phyloP scores from a whole-genome alignment of 2,113 vertebrate genomes.

The Halichoeres trimaculatus region DNA sequence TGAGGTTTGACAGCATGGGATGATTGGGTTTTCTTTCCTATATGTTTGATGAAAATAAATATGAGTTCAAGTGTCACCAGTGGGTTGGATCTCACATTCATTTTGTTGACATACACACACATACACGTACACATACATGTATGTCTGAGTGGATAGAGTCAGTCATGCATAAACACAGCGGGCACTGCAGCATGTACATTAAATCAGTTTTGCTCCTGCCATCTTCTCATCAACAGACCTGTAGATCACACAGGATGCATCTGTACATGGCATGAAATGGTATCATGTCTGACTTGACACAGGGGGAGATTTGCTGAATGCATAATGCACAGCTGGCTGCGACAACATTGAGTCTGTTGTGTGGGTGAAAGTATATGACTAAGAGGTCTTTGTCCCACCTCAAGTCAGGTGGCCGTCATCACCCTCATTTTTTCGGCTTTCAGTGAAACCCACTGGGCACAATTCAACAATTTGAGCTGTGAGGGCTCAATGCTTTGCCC shows the following conservation, averaged over 20 bases:
- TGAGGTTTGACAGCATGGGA: slow-evolving; percentile 9
- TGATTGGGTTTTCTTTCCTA: slow-evolving; percentile 1
- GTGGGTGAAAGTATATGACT: slow-evolving; percentile 1
- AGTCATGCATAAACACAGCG: slow-evolving; percentile 47
- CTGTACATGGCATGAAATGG: slow-evolving; percentile 42
- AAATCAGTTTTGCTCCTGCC: slow-evolving; percentile 43
- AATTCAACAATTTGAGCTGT: slow-evolving; percentile 4
- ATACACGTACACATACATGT: neutral
- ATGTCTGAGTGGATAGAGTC: slow-evolving; percentile 18
- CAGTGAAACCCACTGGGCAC: neutral
- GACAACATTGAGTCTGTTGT: slow-evolving; percentile 12
- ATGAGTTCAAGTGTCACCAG: slow-evolving; percentile 13
- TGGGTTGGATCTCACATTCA: slow-evolving; percentile 1
- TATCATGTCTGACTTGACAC: slow-evolving; percentile 36
- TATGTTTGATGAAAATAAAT: slow-evolving; percentile 12
- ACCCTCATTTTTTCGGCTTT: no score
- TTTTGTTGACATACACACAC: slow-evolving; percentile 4
- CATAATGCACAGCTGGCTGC: slow-evolving; percentile 26
- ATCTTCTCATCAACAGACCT: slow-evolving; percentile 43
- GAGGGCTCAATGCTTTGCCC: slow-evolving; percentile 8
- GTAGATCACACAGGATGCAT: slow-evolving; percentile 41
- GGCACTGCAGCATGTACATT: slow-evolving; percentile 34
- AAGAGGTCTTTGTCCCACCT: neutral
- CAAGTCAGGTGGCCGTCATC: neutral
- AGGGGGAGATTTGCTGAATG: slow-evolving; percentile 29